Conservation (phyloP, 2,113 vertebrate species). For the Narcine bancroftii region DNA sequence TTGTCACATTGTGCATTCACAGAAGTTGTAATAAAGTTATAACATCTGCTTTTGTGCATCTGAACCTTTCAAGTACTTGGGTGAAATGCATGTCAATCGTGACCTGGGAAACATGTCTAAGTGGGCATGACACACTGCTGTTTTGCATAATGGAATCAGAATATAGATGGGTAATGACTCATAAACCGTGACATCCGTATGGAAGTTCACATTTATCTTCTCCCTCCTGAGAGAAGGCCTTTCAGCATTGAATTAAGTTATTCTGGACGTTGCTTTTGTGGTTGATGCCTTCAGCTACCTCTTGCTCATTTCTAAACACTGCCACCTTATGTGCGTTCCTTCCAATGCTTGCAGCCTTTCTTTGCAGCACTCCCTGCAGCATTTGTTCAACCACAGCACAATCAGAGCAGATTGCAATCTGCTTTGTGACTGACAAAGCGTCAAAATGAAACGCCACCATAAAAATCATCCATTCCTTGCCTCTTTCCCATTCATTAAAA, state of each 20-base stretch:
- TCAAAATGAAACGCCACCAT: not conserved
- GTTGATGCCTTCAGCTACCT: not conserved
- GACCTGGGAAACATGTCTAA: not conserved
- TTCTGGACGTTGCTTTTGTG: not conserved
- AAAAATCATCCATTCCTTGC: not conserved
- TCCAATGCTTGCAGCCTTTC: not conserved
- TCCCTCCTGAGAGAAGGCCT: not conserved
- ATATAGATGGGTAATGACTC: not conserved
- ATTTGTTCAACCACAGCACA: not conserved
- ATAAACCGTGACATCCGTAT: not conserved
- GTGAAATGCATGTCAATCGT: not conserved
- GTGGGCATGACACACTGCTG: not conserved
- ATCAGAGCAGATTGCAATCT: not conserved
- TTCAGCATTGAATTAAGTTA: not conserved
- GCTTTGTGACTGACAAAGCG: not conserved
- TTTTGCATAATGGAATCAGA: not conserved
- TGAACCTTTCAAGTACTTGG: not conserved
- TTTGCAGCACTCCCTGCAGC: not conserved
- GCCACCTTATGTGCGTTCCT: not conserved
- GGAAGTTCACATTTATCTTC: not conserved
- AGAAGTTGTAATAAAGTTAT: not conserved
- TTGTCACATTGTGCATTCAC: not conserved
- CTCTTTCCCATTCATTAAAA: not conserved
- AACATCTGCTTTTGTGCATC: not conserved
- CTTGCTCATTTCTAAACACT: not conserved